These are phyloP conservation scores for Xerus rutilus DNA, from an alignment of 2,797 vertebrate genomes.

Conservation along the genomic window DNA sequence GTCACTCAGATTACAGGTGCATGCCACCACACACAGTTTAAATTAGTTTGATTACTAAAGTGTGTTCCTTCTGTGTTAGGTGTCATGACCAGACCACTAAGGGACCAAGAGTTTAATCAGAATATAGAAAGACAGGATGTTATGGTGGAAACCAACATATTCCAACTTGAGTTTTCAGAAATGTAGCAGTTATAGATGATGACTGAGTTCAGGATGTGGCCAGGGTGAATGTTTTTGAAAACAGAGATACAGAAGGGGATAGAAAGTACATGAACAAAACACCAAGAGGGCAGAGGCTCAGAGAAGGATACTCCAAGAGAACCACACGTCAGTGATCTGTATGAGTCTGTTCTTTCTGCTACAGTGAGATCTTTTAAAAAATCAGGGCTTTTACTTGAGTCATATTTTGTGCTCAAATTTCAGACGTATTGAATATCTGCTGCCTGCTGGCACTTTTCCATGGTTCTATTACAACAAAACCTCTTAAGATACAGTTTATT, in stretches of 20 bases:
- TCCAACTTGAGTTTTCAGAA: conserved; percentile 8
- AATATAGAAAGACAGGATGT: conserved; percentile 13
- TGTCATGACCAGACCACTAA: not conserved
- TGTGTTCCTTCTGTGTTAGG: not conserved
- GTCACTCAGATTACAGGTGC: too few species aligned
- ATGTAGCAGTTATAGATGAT: not conserved
- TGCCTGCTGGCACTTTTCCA: not conserved
- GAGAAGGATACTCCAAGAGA: not conserved
- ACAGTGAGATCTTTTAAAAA: not conserved
- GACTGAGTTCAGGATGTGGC: not conserved
- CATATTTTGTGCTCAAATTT: not conserved
- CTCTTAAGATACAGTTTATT: not conserved
- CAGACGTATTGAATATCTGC: not conserved
- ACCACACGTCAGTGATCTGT: not conserved
- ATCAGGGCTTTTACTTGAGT: not conserved
- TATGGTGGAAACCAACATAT: not conserved
- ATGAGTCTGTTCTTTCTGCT: not conserved
- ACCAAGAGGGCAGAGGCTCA: not conserved
- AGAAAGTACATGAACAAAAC: not conserved
- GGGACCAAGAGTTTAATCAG: not conserved
- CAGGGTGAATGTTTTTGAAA: not conserved
- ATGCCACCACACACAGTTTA: too few species aligned
- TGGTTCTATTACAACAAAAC: not conserved
- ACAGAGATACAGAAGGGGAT: not conserved
- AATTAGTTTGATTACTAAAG: not conserved